A percentile compares a stretch with the other conserved stretches of the same genome.
Evolutionary conservation across 1,140 invertebrate genomes (phyloP).

Genomic region (Drosophila kepulauana): DNA sequence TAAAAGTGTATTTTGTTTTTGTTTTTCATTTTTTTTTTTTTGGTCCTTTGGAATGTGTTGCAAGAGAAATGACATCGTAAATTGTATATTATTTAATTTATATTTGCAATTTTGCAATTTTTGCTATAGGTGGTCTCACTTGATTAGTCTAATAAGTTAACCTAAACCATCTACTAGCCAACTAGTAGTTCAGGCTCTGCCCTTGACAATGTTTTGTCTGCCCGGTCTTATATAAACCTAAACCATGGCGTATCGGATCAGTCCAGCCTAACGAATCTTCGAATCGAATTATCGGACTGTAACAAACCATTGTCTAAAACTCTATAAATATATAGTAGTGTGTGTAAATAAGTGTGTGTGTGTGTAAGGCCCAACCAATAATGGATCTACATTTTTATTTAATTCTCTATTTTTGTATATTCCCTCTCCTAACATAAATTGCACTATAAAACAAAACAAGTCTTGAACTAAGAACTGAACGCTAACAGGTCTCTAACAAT

Average conservation of each 20-base stretch:
- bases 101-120: conserved; percentile 16
- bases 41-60: conserved; percentile 82
- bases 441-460: conserved; percentile 66
- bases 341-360: conserved; percentile 4
- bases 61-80: conserved; percentile 56
- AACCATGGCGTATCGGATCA: conserved; percentile 19
- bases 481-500: conserved; percentile 49
- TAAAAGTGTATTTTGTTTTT: background rate
- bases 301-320: conserved; percentile 2
- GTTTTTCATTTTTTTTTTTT: conserved; percentile 8
- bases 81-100: background rate
- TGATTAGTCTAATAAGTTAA: conserved; percentile 36
- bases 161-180: conserved; percentile 10
- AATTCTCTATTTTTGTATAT: background rate
- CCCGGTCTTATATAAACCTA: conserved; percentile 26
- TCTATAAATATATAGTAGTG: conserved; percentile 3
- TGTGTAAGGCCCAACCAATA: conserved; percentile 20
- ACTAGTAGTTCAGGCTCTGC: conserved; percentile 13
- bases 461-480: conserved; percentile 59
- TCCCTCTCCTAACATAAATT: conserved; percentile 48
- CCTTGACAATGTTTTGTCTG: background rate
- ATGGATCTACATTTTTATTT: conserved; percentile 3
- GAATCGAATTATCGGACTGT: background rate
- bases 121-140: conserved; percentile 48
- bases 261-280: background rate